A percentile compares a stretch with the other conserved stretches of the same genome.
Conservation (phyloP, 2,888 invertebrate species). For the Cyaniris semiargus region DNA sequence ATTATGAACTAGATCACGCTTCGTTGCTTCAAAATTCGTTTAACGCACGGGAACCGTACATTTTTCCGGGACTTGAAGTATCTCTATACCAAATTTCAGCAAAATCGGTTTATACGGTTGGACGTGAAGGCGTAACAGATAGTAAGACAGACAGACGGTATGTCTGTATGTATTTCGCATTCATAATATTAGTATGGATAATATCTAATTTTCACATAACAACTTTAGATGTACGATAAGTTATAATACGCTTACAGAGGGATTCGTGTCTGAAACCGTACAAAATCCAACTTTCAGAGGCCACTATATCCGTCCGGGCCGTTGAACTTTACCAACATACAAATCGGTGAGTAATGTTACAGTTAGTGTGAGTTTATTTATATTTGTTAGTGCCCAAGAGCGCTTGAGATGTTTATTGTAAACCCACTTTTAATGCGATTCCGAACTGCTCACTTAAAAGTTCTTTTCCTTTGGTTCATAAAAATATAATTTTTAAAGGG, state of each 20-base stretch:
- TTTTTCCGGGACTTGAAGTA: too few species aligned
- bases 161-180: too few species aligned
- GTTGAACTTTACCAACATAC: slow-evolving; percentile 23
- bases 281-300: slow-evolving; percentile 4
- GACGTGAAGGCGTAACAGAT: too few species aligned
- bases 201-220: background rate
- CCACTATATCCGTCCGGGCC: background rate
- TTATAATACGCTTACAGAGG: slow-evolving; percentile 17
- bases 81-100: too few species aligned
- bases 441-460: slow-evolving; percentile 1
- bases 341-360: slow-evolving; percentile 27
- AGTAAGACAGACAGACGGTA: too few species aligned
- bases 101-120: too few species aligned
- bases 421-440: slow-evolving; percentile 24
- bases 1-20: background rate
- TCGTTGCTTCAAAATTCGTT: too few species aligned
- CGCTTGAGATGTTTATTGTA: slow-evolving; percentile 28
- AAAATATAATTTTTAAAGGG: slow-evolving; percentile 3
- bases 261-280: background rate
- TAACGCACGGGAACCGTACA: too few species aligned
- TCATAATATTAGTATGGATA: background rate
- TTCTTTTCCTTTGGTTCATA: background rate
- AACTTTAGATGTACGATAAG: slow-evolving; percentile 2
- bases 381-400: slow-evolving; percentile 26
- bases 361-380: slow-evolving; percentile 22